Evolutionary conservation across 1,140 invertebrate species (phyloP), one percentile per base, ranked within the genome.

Genomic region (Ceratosolen solmsi): DNA sequence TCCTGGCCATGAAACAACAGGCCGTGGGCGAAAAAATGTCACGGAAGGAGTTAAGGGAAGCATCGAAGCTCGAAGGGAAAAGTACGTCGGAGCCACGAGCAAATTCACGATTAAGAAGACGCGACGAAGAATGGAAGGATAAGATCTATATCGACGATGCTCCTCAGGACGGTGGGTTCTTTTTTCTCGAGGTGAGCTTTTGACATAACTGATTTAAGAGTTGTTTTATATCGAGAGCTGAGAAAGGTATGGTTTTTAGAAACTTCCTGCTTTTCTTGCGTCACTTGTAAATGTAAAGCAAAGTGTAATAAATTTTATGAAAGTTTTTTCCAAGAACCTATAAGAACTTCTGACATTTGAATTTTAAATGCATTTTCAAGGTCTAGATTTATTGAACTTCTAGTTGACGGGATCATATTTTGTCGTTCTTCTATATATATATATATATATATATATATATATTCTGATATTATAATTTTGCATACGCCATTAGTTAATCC

Each of bases 61-160:
- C 13, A 38, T 22, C 60, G 8, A 41, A 70, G 13, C 0, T 8
- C 1, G 41, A 27, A 0, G 0, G 17, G n/a, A 49, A 71, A 71
- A 49, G 11, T 1, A 20, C 11, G 0, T 9, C 22, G 2, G 41
- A 30, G 9, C 38, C 58, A 9, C 65, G 73, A 77, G 89, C 89
- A 79, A 92, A 91, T 78, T 93, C 92, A 5, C 84, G 84, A 56
- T 86, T 93, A 54, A 87, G 91, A 51, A 90, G 90, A 46, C 87
- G 92, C n/a, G 92, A 91, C 15, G 93, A 94, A 85, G 92, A 93
- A 83, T 93, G 92, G 92, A 89, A 91, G 77, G 91, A 93, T 83
- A 90, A 89, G 83, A 86, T 90, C 20, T 93, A 91, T 76, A 85
- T 93, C 1, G 92, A 93, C 79, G 93, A 93, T 76, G 92, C 89